These are phyloP conservation scores for Galemys pyrenaicus DNA, from an alignment of 2,113 vertebrate genomes.

Conservation along the genomic window DNA sequence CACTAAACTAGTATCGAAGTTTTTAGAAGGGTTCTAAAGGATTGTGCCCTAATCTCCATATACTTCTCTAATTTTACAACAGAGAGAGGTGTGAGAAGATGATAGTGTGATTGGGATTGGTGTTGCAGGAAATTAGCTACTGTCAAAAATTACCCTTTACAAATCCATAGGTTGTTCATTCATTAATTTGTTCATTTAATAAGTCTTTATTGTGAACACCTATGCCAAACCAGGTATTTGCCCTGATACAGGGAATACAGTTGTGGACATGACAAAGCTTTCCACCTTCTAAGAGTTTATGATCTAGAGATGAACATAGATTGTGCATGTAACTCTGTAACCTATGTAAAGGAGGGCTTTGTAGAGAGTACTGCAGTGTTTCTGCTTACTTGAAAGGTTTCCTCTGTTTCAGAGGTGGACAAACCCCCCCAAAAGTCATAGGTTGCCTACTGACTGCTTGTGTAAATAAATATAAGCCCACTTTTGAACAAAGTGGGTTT, in stretches of 20 bases:
- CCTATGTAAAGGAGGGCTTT: neutral
- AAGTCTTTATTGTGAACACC: neutral
- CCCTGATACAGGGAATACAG: neutral
- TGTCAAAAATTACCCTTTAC: neutral
- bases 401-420: neutral
- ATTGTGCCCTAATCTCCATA: neutral
- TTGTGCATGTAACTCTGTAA: neutral
- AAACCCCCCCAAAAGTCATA: neutral
- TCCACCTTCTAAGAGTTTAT: neutral
- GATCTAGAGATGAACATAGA: neutral
- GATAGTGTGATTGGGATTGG: neutral
- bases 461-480: neutral
- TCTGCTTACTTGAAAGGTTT: neutral
- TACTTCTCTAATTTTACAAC: neutral
- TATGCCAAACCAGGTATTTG: neutral
- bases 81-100: neutral
- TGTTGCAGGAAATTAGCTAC: neutral
- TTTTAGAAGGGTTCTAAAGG: neutral
- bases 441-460: neutral
- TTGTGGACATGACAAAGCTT: neutral
- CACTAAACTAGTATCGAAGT: neutral
- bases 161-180: neutral
- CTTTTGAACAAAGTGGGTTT: too few relatives aligned
- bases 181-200: neutral
- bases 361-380: neutral